These are phyloP conservation scores for Drosophila busckii DNA, from an alignment of 1,140 invertebrate species.

Conservation along the genomic window DNA sequence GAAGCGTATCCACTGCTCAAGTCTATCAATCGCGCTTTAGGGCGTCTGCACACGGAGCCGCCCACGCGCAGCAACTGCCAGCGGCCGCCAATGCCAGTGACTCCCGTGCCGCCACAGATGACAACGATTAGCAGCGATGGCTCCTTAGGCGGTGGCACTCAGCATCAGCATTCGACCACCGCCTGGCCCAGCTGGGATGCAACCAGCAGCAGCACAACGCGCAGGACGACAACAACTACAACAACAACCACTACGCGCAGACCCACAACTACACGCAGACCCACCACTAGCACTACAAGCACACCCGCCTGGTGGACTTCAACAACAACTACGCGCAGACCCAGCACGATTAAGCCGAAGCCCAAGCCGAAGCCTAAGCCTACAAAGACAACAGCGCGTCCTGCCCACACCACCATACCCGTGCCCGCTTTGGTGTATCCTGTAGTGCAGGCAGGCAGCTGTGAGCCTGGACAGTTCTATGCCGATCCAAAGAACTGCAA, in stretches of 20 bases:
- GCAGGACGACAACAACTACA: constrained; percentile 4
- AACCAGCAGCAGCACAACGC: constrained; percentile 34
- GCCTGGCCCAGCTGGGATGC: constrained; percentile 80
- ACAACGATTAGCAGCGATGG: constrained; percentile 81
- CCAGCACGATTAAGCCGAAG: constrained; percentile 63
- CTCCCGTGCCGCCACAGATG: constrained; percentile 85
- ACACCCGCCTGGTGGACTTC: constrained; percentile 61
- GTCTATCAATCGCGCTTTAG: constrained; percentile 86
- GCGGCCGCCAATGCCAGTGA: constrained; percentile 83
- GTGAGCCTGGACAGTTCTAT: constrained; percentile 83
- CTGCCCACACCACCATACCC: constrained; percentile 74
- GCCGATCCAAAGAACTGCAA: constrained; percentile 86
- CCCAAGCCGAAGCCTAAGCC: constrained; percentile 50
- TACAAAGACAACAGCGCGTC: constrained; percentile 44
- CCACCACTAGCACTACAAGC: constrained; percentile 31
- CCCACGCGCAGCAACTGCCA: constrained; percentile 81
- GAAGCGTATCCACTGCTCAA: constrained; percentile 88
- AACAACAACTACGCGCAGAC: constrained; percentile 50
- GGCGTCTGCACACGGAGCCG: constrained; percentile 82
- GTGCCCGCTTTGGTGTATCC: constrained; percentile 78
- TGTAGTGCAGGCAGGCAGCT: constrained; percentile 79
- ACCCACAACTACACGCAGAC: constrained; percentile 18
- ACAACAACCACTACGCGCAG: constrained; percentile 59
- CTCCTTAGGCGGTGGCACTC: constrained; percentile 22
- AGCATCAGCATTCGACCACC: constrained; percentile 75